These are phyloP conservation scores for Sturnus vulgaris DNA, from an alignment of 2,113 vertebrate genomes.

Conservation along the genomic window DNA sequence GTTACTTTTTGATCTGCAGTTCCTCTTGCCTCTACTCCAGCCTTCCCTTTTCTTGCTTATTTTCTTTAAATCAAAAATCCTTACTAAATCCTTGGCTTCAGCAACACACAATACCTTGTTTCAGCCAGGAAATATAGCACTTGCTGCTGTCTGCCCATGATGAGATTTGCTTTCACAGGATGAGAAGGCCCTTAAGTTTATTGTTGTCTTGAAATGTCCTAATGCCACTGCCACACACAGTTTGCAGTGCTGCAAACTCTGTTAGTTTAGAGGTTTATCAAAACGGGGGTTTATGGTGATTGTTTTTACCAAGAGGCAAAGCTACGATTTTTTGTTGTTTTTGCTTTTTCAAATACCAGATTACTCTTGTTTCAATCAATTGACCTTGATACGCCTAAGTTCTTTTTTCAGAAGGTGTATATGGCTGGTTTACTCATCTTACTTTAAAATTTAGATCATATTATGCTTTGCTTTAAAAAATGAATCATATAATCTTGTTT, in stretches of 20 bases:
- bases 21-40: neutral
- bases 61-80: neutral
- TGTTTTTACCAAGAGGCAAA: neutral
- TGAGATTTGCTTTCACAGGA: neutral
- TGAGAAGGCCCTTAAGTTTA: neutral
- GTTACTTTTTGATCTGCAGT: neutral
- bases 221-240: neutral
- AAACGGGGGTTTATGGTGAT: neutral
- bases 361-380: neutral
- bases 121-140: neutral
- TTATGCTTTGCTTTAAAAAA: neutral
- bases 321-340: neutral
- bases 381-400: neutral
- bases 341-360: neutral
- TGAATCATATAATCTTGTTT: neutral
- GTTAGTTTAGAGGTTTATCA: neutral
- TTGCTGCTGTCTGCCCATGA: neutral
- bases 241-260: neutral
- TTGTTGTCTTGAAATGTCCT: neutral
- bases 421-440: neutral
- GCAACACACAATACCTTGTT: neutral
- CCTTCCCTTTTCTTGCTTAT: neutral
- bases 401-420: neutral
- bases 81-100: neutral
- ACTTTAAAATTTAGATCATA: neutral